Base-by-base conservation (phyloP, 2,797 vertebrate genomes). In the Lateolabrax maculatus region DNA sequence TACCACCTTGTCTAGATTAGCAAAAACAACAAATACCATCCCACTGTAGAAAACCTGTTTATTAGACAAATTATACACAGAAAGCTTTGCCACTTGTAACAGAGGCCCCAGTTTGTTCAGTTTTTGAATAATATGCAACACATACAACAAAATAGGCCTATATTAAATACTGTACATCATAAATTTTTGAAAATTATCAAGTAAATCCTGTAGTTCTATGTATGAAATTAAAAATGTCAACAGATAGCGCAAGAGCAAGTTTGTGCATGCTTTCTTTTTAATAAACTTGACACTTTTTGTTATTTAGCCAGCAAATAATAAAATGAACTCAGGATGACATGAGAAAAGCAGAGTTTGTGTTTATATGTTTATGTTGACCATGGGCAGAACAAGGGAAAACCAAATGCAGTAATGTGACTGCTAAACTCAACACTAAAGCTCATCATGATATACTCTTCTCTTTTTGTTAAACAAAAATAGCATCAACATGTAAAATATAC, bases 21-120 rank as follows among this genome's bases (percentile, higher is more conserved):
- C 84, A 94, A 93, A 94, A 77, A 94, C 87, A 90, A 93, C 89
- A 94, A 92, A 94, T 86, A 93, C 94, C 86, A 93, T 94, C 15
- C 94, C 93, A 95, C 95, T 98, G 98, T 99, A 99, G 96, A 98
- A 99, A 99, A 99, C 97, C 96, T 97, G 97, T 99, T 99, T 99
- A 99, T 99, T 99, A 99, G 98, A 99, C 98, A 99, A 99, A 99
- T 99, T 99, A 99, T 99, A 99, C 98, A 99, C 98, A 99, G 98
- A 99, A 99, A 99, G 98, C 97, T 98, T 98, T 97, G 98, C 97
- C 97, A 98, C 97, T 99, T 98, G 95, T 97, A 98, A 98, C 97
- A 96, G 98, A 98, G 97, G 97, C 97, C 96, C 98, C 96, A 96
- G 97, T 97, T 98, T 97, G 96, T 97, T 98, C 96, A 96, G 96